Conservation (phyloP, 2,797 vertebrate genomes). For the Chaenodraco wilsoni region DNA sequence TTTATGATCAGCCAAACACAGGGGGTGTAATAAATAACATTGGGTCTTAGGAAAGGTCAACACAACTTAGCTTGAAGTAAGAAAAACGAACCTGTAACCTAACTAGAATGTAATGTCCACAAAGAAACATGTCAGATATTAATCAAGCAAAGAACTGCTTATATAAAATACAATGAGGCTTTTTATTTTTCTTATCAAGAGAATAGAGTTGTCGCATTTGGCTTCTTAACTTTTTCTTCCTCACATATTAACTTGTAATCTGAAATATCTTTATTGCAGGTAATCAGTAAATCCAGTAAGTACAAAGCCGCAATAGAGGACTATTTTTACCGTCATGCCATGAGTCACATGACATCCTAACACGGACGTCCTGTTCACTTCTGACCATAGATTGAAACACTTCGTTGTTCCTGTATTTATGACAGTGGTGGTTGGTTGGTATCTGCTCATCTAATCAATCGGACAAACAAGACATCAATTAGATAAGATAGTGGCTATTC, state of each 20-base stretch:
- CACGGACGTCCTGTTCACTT: background rate
- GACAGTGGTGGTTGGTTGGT: background rate
- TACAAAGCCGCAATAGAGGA: background rate
- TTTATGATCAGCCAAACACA: too few relatives aligned
- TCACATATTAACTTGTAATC: background rate
- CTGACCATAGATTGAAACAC: background rate
- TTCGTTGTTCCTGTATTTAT: background rate
- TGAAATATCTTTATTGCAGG: background rate
- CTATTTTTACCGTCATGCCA: conserved; percentile 13
- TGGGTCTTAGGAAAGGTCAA: too few relatives aligned
- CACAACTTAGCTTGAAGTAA: too few relatives aligned
- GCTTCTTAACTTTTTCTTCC: background rate
- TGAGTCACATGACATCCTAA: background rate
- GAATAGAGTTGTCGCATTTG: background rate
- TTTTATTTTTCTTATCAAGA: too few relatives aligned
- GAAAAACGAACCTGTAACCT: too few relatives aligned
- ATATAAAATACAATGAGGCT: background rate
- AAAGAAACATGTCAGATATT: background rate
- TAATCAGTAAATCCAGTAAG: background rate
- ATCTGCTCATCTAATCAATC: background rate
- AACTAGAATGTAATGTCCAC: too few relatives aligned
- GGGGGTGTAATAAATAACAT: too few relatives aligned
- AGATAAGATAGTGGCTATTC: background rate
- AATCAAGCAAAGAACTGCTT: background rate
- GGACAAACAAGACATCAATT: background rate